phyloP scores from a whole-genome alignment of 2,797 vertebrate species.

The Neostethus bicornis region DNA sequence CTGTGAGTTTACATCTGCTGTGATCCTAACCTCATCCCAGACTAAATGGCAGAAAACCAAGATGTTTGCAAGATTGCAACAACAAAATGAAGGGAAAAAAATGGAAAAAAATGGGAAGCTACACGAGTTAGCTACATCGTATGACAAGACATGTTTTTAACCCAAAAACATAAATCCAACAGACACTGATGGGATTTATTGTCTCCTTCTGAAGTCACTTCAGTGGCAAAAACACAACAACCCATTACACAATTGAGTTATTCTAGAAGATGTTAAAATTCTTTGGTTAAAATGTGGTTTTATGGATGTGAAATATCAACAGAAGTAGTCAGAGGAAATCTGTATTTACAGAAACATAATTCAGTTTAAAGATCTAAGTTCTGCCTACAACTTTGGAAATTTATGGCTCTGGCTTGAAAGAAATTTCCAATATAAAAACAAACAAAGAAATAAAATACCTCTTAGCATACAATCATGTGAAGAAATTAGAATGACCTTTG shows the following conservation, averaged over 20 bases:
- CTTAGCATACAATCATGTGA: no score
- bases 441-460: not conserved
- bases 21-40: slow-evolving; percentile 14
- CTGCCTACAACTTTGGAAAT: slow-evolving; percentile 19
- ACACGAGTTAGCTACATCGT: not conserved
- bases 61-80: not conserved
- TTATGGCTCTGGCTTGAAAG: not conserved
- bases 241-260: slow-evolving; percentile 3
- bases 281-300: slow-evolving; percentile 10
- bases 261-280: slow-evolving; percentile 11
- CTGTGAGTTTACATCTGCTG: slow-evolving; percentile 1
- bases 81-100: not conserved
- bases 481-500: no score
- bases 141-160: not conserved
- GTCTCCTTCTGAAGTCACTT: slow-evolving; percentile 9
- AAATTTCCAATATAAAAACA: not conserved
- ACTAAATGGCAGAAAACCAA: slow-evolving; percentile 7
- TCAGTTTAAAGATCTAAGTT: slow-evolving; percentile 23
- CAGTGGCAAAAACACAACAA: not conserved
- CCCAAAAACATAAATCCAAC: not conserved
- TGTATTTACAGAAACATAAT: not conserved
- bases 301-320: slow-evolving; percentile 30
- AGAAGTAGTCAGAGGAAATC: slow-evolving; percentile 24
- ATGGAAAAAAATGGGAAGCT: not conserved
- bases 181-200: slow-evolving; percentile 13